Percentiles rank a stretch among this genome's conserved stretches.
Conservation (phyloP, 2,888 invertebrate genomes). For the Carabus problematicus region DNA sequence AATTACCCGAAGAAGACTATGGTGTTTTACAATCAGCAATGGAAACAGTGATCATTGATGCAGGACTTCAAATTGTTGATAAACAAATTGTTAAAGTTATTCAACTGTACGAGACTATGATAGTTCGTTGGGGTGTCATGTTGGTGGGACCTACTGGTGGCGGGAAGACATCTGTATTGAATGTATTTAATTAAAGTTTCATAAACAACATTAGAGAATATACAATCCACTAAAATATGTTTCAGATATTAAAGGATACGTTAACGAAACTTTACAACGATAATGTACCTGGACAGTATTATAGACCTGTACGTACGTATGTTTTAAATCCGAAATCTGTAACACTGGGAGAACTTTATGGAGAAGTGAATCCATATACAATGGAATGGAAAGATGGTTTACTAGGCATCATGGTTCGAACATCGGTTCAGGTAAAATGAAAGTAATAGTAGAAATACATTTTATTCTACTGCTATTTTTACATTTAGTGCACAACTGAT, state of each 20-base stretch:
- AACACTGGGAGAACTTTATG: constrained; percentile 86
- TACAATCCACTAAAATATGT: constrained; percentile 32
- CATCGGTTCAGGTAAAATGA: constrained; percentile 63
- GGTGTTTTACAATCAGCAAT: constrained; percentile 75
- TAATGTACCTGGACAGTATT: constrained; percentile 68
- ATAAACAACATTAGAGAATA: constrained; percentile 24
- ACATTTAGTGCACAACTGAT: constrained; percentile 59
- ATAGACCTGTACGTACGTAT: constrained; percentile 77
- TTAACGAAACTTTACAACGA: constrained; percentile 70
- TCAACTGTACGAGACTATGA: constrained; percentile 89
- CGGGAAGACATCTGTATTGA: constrained; percentile 80
- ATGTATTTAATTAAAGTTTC: constrained; percentile 57
- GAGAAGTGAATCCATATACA: constrained; percentile 82
- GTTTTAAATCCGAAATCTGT: constrained; percentile 90
- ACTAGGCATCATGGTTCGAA: constrained; percentile 72
- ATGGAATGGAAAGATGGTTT: constrained; percentile 92
- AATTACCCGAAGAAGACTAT: constrained; percentile 80
- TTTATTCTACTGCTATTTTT: background rate
- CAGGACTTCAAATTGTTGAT: constrained; percentile 71
- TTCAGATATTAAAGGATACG: constrained; percentile 74
- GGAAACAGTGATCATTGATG: constrained; percentile 61
- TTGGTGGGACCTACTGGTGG: constrained; percentile 89
- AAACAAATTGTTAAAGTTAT: constrained; percentile 78
- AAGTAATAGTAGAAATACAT: background rate
- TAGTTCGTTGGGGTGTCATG: constrained; percentile 92